phyloP scores from a whole-genome alignment of 2,113 vertebrate genomes.

The Anas platyrhynchos region DNA sequence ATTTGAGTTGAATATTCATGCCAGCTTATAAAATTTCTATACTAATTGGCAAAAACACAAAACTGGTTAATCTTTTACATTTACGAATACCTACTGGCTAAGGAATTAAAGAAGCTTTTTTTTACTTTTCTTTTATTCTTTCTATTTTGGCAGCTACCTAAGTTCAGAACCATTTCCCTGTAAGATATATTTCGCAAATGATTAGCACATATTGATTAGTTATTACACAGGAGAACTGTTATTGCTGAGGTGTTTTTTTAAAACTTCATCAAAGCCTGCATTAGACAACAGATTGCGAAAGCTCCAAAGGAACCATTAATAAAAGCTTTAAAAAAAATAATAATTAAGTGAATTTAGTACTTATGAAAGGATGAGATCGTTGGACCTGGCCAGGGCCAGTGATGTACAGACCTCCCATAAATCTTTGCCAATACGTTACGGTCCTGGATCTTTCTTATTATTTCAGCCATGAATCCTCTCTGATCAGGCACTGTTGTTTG shows the following conservation, averaged over 20 bases:
- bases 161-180: not conserved
- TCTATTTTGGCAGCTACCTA: constrained; percentile 1
- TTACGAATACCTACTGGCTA: not conserved
- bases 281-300: constrained; percentile 52
- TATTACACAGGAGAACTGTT: not conserved
- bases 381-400: not conserved
- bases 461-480: not conserved
- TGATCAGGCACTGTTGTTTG: not conserved
- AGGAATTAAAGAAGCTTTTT: not conserved
- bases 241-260: not conserved
- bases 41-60: constrained; percentile 20
- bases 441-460: not conserved
- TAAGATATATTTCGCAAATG: constrained; percentile 19
- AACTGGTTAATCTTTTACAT: not conserved
- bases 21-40: constrained; percentile 31
- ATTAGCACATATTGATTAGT: constrained; percentile 57
- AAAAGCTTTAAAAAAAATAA: not conserved
- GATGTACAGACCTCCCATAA: not conserved
- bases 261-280: constrained; percentile 49
- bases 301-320: constrained; percentile 7
- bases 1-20: constrained; percentile 17
- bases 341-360: not conserved
- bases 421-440: not conserved
- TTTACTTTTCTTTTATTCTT: not conserved
- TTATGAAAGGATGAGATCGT: not conserved